phyloP scores from a whole-genome alignment of 1,140 invertebrate genomes.

The Lepidurus apus region DNA sequence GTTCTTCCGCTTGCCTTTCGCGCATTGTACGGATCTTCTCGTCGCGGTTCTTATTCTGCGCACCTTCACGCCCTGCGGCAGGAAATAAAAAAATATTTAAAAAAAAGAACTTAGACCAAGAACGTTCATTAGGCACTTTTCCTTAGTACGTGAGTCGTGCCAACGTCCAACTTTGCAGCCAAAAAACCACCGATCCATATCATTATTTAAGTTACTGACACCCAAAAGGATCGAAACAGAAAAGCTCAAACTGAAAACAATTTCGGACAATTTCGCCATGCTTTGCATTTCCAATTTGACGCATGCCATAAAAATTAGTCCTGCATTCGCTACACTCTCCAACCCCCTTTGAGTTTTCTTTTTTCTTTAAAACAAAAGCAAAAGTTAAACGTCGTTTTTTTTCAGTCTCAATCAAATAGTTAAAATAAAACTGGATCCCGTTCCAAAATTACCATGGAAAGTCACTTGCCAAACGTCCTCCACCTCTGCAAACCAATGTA shows the following conservation, averaged over 20 bases:
- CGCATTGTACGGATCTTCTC: constrained; percentile 49
- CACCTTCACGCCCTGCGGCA: constrained; percentile 25
- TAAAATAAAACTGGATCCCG: not conserved
- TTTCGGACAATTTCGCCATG: not conserved
- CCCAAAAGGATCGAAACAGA: not conserved
- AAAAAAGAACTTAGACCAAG: not conserved
- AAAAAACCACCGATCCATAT: constrained; percentile 7
- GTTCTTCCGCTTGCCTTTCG: constrained; percentile 77
- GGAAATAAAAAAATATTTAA: not conserved
- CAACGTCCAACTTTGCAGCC: not conserved
- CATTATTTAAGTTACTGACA: constrained; percentile 8
- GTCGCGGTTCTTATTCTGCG: constrained; percentile 41
- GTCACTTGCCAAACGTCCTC: not conserved
- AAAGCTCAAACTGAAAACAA: not conserved
- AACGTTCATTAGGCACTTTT: not conserved
- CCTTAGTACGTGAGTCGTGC: not conserved
- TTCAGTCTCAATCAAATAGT: too few relatives aligned
- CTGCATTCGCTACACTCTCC: not conserved
- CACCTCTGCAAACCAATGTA: constrained; percentile 14
- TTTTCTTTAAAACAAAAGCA: not conserved
- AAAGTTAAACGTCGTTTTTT: too few relatives aligned
- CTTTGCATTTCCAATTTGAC: not conserved
- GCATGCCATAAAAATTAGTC: not conserved
- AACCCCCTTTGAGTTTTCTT: not conserved
- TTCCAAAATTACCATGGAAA: not conserved